Evolutionary conservation across 2,888 invertebrate genomes (phyloP).

Genomic region (Julus scanicus): DNA sequence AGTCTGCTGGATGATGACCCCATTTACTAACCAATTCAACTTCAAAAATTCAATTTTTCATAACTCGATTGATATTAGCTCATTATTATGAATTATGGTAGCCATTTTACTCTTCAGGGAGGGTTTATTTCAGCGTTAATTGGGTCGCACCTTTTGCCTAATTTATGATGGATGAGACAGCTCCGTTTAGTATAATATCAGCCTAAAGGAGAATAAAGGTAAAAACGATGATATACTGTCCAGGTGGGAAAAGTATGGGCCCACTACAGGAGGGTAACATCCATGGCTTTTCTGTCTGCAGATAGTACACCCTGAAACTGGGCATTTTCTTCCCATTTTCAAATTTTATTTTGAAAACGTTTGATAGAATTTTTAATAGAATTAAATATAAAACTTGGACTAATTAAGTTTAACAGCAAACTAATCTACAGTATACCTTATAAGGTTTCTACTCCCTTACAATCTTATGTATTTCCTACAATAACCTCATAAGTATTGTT

Average conservation of each 20-base stretch:
- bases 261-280: not conserved
- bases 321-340: not conserved
- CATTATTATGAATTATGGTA: not conserved
- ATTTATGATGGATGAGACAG: constrained; percentile 43
- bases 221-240: constrained; percentile 26
- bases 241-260: not conserved
- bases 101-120: not conserved
- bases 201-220: constrained; percentile 28
- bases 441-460: too few relatives aligned
- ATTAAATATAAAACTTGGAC: too few relatives aligned
- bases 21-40: not conserved
- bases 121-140: constrained; percentile 44
- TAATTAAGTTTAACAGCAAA: too few relatives aligned
- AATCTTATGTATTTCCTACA: too few relatives aligned
- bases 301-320: not conserved
- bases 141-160: constrained; percentile 40
- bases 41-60: constrained; percentile 31
- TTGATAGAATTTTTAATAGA: too few relatives aligned
- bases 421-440: too few relatives aligned
- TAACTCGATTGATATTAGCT: constrained; percentile 3
- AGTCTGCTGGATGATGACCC: too few relatives aligned
- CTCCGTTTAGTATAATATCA: constrained; percentile 40
- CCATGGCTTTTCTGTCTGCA: not conserved
- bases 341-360: too few relatives aligned
- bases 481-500: too few relatives aligned